A percentile compares a stretch with the other conserved stretches of the same genome.
phyloP scores from a whole-genome alignment of 1,140 invertebrate species.

The Drosophila rhopaloa region DNA sequence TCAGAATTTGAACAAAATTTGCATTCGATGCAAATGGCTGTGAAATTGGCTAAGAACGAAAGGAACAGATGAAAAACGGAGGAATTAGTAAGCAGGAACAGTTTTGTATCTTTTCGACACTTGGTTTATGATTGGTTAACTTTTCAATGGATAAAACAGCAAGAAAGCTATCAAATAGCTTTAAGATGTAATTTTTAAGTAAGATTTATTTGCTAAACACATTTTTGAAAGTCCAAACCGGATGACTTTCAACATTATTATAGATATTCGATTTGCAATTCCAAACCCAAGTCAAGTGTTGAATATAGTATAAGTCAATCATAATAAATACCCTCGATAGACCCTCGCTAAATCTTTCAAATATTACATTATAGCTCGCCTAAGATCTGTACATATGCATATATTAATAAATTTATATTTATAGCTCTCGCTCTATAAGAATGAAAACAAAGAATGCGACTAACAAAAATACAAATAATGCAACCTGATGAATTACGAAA shows the following conservation, averaged over 20 bases:
- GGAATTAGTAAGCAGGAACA: constrained; percentile 12
- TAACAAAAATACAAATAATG: constrained; percentile 72
- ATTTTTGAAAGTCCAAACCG: not conserved
- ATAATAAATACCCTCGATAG: constrained; percentile 26
- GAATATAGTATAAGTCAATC: constrained; percentile 29
- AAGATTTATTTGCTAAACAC: constrained; percentile 43
- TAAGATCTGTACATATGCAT: constrained; percentile 61
- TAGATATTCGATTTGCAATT: not conserved
- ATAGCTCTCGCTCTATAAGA: constrained; percentile 50
- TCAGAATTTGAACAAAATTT: constrained; percentile 59
- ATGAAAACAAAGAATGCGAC: constrained; percentile 58
- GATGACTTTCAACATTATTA: constrained; percentile 5
- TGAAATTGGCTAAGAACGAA: constrained; percentile 70
- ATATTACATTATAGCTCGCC: constrained; percentile 27
- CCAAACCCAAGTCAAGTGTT: constrained; percentile 29
- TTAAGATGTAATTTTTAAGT: constrained; percentile 37
- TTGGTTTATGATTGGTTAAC: constrained; percentile 22
- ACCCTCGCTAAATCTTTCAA: constrained; percentile 17
- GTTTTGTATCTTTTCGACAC: constrained; percentile 20
- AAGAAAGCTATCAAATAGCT: constrained; percentile 71
- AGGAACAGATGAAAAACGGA: constrained; percentile 13
- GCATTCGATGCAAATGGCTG: constrained; percentile 74
- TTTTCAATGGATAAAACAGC: constrained; percentile 7
- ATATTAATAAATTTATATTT: constrained; percentile 43
- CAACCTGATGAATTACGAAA: constrained; percentile 75